Evolutionary conservation across 2,888 invertebrate species (phyloP).

Genomic region (Chrysopilus asiliformis): DNA sequence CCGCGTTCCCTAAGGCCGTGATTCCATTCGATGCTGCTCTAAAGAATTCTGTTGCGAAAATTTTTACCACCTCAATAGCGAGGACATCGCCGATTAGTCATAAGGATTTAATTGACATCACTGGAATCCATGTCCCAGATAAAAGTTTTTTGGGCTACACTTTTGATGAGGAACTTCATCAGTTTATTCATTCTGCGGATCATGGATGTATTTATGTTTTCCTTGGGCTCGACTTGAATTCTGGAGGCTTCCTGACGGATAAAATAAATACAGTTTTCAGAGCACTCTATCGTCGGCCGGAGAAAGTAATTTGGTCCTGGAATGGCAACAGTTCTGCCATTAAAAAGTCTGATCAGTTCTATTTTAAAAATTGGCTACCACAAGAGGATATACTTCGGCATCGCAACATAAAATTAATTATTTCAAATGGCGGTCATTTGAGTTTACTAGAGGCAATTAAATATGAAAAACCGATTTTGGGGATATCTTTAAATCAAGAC

Average conservation of each 20-base stretch:
- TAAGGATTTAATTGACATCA: conserved; percentile 6
- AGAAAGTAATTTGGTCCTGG: conserved; percentile 13
- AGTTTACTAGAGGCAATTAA: conserved; percentile 12
- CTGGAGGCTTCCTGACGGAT: conserved; percentile 5
- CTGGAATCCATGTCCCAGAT: conserved; percentile 9
- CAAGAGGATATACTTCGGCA: conserved; percentile 12
- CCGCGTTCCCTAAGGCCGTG: not conserved
- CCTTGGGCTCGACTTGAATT: conserved; percentile 9
- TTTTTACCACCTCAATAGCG: conserved; percentile 8
- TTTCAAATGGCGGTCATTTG: conserved; percentile 12
- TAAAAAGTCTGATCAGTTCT: conserved; percentile 6
- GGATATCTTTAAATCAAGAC: conserved; percentile 12
- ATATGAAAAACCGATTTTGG: conserved; percentile 12
- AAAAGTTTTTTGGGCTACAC: conserved; percentile 6
- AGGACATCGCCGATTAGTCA: not conserved
- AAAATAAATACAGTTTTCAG: conserved; percentile 7
- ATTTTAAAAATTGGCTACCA: conserved; percentile 9
- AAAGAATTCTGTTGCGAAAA: conserved; percentile 7
- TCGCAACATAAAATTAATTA: conserved; percentile 12
- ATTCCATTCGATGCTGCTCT: not conserved
- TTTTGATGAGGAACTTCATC: conserved; percentile 7
- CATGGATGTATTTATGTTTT: conserved; percentile 12
- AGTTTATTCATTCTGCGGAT: conserved; percentile 10
- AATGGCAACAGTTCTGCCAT: conserved; percentile 10
- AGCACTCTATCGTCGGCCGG: conserved; percentile 9